Base-by-base conservation (phyloP, 1,140 invertebrate species). In the Drosophila ogumai region DNA sequence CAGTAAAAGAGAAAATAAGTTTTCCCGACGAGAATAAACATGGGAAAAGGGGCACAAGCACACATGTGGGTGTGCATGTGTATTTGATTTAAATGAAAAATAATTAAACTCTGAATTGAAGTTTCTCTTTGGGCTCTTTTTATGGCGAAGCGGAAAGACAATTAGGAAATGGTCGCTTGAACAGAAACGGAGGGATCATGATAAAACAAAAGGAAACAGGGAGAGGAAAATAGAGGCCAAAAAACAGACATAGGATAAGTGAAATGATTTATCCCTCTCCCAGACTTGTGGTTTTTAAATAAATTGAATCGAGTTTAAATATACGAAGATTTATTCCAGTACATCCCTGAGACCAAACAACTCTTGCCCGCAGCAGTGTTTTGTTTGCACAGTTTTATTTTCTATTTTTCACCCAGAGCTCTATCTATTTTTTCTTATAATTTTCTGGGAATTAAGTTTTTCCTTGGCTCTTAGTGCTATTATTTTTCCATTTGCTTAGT, bases 31-130 rank as follows among this genome's bases (percentile, higher is more conserved):
- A 74, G 80, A 75, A 84, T 68, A 80, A 81, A 64, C 46, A 72
- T 38, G 50, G 46, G 38, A 46, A 68, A 47, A 34, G 28, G 19
- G 25, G 19, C 17, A 9, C 22, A 40, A 13, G 9, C 28, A 63
- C 49, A 63, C 17, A 31, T 63, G 47, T 60, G 65, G 17, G 64
- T 34, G 34, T 65, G 52, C 68, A 31, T 90, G 81, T 71, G 73
- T 25, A 41, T 72, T 78, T 88, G 75, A 88, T 88, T 90, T 90
- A 84, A 88, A 84, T 88, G 63, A 63, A 74, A 85, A 90, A 85
- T 90, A 90, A 90, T 90, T 90, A 90, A 90, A 90, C 74, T 78
- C 78, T 63, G 56, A 64, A 88, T 90, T 90, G 69, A 79, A 84
- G 73, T 64, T 76, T 76, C 38, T 40, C 38, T 46, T 59, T 49